phyloP scores from a whole-genome alignment of 2,888 invertebrate genomes.

The Erynnis tages region DNA sequence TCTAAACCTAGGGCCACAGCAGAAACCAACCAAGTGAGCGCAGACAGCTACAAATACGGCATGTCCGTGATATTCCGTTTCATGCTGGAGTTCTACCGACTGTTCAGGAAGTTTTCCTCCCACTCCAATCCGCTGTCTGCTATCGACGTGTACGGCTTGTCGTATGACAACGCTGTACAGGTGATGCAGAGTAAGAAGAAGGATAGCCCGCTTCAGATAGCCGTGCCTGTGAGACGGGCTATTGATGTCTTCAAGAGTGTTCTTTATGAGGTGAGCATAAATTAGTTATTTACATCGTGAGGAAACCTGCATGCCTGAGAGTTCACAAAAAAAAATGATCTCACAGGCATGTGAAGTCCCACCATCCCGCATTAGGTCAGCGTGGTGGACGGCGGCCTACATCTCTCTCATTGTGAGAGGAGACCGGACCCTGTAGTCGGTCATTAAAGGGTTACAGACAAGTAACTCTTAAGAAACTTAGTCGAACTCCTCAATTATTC shows the following conservation, averaged over 20 bases:
- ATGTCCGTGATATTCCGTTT: conserved; percentile 16
- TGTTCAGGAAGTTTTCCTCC: conserved; percentile 12
- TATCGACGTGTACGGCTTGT: conserved; percentile 4
- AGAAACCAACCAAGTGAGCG: neutral
- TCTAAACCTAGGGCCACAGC: neutral
- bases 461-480: no score
- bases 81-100: conserved; percentile 20
- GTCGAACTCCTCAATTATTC: no score
- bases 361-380: no score
- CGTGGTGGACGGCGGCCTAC: no score
- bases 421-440: no score
- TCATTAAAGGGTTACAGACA: no score
- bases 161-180: conserved; percentile 4
- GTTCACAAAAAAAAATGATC: no score
- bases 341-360: no score
- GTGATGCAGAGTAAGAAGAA: neutral
- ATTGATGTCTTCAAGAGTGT: conserved; percentile 22
- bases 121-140: neutral
- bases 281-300: neutral
- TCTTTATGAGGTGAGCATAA: conserved; percentile 13
- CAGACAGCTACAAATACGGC: conserved; percentile 11
- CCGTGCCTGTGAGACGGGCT: conserved; percentile 1
- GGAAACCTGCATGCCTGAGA: no score
- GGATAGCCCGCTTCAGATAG: conserved; percentile 1
- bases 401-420: no score